Percentiles rank a stretch among this genome's conserved stretches.
phyloP scores from a whole-genome alignment of 2,797 vertebrate species.

The Sciaenops ocellatus region DNA sequence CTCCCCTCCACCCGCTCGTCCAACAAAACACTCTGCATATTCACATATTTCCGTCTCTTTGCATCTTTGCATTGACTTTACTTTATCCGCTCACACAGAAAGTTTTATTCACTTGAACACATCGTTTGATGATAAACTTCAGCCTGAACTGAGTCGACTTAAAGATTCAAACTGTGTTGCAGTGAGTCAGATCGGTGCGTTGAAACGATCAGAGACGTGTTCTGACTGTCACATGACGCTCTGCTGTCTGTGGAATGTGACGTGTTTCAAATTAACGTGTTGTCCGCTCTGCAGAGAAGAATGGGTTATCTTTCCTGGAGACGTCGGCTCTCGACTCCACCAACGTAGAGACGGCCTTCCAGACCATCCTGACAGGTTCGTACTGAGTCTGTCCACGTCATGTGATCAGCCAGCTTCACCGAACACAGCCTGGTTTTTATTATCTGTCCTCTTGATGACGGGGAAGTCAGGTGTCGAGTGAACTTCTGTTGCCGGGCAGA shows the following conservation, averaged over 20 bases:
- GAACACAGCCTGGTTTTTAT: neutral
- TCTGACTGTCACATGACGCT: neutral
- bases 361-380: slow-evolving; percentile 94
- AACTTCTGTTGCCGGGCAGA: neutral
- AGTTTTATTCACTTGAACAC: too few species aligned
- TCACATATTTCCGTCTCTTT: too few species aligned
- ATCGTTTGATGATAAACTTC: too few species aligned
- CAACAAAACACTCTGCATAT: too few species aligned
- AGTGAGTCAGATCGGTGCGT: too few species aligned
- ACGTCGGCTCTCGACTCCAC: slow-evolving; percentile 95
- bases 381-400: neutral
- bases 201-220: too few species aligned
- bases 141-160: too few species aligned
- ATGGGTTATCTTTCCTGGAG: slow-evolving; percentile 96
- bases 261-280: slow-evolving; percentile 16
- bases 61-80: too few species aligned
- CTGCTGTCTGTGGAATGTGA: slow-evolving; percentile 34
- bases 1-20: too few species aligned
- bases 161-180: too few species aligned
- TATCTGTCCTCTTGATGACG: neutral
- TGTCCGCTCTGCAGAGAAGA: slow-evolving; percentile 86
- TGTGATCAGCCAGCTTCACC: too few species aligned
- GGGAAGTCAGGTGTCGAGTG: slow-evolving; percentile 4
- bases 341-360: slow-evolving; percentile 95
- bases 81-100: too few species aligned